Percentiles rank a stretch among this genome's conserved stretches.
Evolutionary conservation across 1,140 invertebrate species (phyloP).

Genomic region (Sitodiplosis mosellana): DNA sequence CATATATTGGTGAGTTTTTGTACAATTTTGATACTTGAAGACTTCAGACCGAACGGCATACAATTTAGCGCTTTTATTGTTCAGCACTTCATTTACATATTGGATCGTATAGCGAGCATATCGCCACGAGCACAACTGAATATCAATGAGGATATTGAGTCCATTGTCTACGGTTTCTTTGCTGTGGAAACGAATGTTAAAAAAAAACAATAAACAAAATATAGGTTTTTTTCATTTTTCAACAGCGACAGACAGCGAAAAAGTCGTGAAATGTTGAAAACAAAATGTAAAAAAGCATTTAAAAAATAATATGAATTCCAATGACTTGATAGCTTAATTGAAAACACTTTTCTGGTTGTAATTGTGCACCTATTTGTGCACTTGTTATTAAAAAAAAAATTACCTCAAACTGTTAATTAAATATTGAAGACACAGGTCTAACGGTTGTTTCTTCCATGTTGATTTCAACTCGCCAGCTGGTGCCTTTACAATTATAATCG

Average conservation of each 20-base stretch:
- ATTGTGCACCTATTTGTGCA: neutral
- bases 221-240: too few relatives aligned
- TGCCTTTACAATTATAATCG: too few relatives aligned
- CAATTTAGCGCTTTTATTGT: constrained; percentile 26
- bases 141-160: constrained; percentile 36
- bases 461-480: constrained; percentile 33
- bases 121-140: constrained; percentile 35
- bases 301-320: neutral
- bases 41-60: constrained; percentile 39
- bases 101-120: constrained; percentile 33
- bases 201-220: too few relatives aligned
- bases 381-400: too few relatives aligned
- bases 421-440: constrained; percentile 36
- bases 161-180: constrained; percentile 13
- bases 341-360: neutral
- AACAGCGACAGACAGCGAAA: too few relatives aligned
- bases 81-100: constrained; percentile 25
- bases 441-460: constrained; percentile 27
- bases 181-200: neutral
- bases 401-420: constrained; percentile 40
- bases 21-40: constrained; percentile 41
- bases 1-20: constrained; percentile 33
- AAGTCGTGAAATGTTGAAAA: neutral
- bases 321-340: constrained; percentile 1
- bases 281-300: neutral